Base-by-base conservation (phyloP, 2,113 vertebrate genomes). In the Anas platyrhynchos region DNA sequence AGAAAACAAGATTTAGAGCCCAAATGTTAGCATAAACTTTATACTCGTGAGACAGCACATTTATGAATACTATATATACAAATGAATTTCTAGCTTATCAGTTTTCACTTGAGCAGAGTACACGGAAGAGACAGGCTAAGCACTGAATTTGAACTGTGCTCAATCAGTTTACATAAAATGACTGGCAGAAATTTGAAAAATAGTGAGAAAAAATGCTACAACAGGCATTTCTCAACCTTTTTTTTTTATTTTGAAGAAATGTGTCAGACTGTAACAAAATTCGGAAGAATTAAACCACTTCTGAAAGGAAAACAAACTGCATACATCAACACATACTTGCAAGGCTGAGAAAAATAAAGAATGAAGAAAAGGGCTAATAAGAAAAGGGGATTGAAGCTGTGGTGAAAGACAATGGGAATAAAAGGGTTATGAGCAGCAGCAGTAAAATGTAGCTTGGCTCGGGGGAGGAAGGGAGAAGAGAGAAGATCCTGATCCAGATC, bases 401-500 rank as follows among this genome's bases (percentile, higher is more conserved):
- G 68, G 36, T 58, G 75, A 74, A 91, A 93, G 59, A 77, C 20
- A 4, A 89, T 38, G 63, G 50, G 50, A 94, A 77, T 36, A 83
- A 91, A 96, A 71, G 43, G n/a, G 55, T 5, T 5, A 71, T 80
- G 48, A 61, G 95, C 58, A 69, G 58, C 38, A 77, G 58, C 85
- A 80, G 85, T 59, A 90, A 90, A 91, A 94, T 90, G 91, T 73
- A 97, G 68, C 25, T 6, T 83, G 90, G 92, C 31, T 77, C 44
- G 31, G 68, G 29, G 86, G 44, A 91, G 59, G 75, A 93, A 93
- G 89, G 62, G 62, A 90, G 52, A 86, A 92, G 17, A 88, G 15
- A 80, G 82, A 96, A 84, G 77, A 93, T 91, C 83, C 81, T 75
- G 66, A 83, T 86, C 91, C 86, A 81, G 83, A 90, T 93, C 65